These are phyloP conservation scores for Drosophila lini DNA, from an alignment of 1,140 invertebrate genomes.

Conservation along the genomic window DNA sequence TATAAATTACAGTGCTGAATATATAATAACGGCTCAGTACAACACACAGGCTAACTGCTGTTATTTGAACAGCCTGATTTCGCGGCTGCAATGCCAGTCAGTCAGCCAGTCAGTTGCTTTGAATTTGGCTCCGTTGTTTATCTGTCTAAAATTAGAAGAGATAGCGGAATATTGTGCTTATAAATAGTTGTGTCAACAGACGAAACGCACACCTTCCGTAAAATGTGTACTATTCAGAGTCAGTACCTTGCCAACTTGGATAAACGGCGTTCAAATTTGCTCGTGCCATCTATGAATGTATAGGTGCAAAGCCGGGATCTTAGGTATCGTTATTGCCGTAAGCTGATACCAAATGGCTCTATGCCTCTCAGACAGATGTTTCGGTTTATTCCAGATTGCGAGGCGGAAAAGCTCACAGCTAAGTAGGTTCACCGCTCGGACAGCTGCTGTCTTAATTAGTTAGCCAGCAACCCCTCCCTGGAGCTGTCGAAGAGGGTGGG, in stretches of 20 bases:
- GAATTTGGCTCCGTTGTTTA: conserved; percentile 58
- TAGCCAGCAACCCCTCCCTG: background rate
- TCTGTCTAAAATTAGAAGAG: conserved; percentile 74
- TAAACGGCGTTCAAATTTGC: conserved; percentile 18
- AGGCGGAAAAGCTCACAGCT: conserved; percentile 27
- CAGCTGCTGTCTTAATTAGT: conserved; percentile 25
- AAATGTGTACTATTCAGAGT: conserved; percentile 51
- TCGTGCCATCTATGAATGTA: background rate
- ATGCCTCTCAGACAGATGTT: conserved; percentile 24
- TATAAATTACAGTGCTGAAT: conserved; percentile 40
- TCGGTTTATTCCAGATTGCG: conserved; percentile 7
- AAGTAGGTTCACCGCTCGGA: background rate
- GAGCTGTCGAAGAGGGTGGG: background rate
- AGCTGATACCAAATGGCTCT: conserved; percentile 4
- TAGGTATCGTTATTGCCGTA: background rate
- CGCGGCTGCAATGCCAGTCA: conserved; percentile 63
- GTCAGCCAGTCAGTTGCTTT: conserved; percentile 61
- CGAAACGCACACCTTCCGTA: conserved; percentile 46
- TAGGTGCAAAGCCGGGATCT: conserved; percentile 26
- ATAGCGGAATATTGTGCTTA: conserved; percentile 68
- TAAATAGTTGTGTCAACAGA: conserved; percentile 76
- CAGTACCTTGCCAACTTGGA: conserved; percentile 5
- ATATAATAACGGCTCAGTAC: conserved; percentile 26
- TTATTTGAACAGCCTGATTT: conserved; percentile 74
- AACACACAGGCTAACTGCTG: conserved; percentile 20